These are phyloP conservation scores for Nymphalis c-album DNA, from an alignment of 2,888 invertebrate species.

Conservation along the genomic window DNA sequence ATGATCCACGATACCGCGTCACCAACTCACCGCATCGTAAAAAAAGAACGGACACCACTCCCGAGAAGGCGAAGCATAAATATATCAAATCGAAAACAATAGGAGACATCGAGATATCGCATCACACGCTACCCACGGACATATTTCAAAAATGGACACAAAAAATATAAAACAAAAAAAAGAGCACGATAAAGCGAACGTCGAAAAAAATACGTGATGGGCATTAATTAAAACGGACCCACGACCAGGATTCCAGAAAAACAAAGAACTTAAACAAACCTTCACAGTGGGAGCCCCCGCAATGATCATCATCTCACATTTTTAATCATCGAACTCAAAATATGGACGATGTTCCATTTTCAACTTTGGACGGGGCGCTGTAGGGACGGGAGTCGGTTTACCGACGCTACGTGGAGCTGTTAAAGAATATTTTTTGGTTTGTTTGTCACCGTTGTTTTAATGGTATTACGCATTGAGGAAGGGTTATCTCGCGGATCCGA, in stretches of 20 bases:
- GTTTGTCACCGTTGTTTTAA: conserved; percentile 82
- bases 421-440: conserved; percentile 78
- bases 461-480: conserved; percentile 80
- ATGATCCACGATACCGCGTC: conserved; percentile 63
- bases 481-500: conserved; percentile 77
- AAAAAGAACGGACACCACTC: conserved; percentile 61
- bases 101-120: conserved; percentile 77
- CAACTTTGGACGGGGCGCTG: conserved; percentile 47
- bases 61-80: conserved; percentile 73
- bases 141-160: conserved; percentile 77
- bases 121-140: conserved; percentile 72
- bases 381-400: conserved; percentile 50
- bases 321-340: conserved; percentile 76
- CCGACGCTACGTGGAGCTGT: conserved; percentile 65
- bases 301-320: conserved; percentile 81
- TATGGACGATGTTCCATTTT: conserved; percentile 52
- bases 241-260: conserved; percentile 78
- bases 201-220: conserved; percentile 80
- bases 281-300: conserved; percentile 78
- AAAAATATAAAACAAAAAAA: conserved; percentile 58
- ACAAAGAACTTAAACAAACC: conserved; percentile 79
- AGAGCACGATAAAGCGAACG: conserved; percentile 63
- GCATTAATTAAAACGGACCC: conserved; percentile 82
- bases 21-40: conserved; percentile 62
- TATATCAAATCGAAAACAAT: conserved; percentile 81